These are phyloP conservation scores for Drosophila monieri DNA, from an alignment of 2,888 invertebrate species.

Conservation along the genomic window DNA sequence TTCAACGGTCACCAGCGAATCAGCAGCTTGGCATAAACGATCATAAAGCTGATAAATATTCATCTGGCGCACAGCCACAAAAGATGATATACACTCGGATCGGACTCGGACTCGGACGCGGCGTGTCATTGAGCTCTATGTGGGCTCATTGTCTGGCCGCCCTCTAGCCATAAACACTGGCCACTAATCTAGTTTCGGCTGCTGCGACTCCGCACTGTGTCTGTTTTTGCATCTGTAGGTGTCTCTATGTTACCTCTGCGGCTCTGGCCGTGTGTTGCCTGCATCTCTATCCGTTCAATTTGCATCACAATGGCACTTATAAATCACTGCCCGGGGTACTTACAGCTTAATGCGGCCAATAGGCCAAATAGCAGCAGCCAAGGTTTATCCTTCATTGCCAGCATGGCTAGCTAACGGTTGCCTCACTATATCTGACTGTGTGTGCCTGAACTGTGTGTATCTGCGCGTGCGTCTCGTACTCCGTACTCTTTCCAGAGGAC, in stretches of 20 bases:
- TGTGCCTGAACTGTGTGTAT: background rate
- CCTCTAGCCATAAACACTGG: conserved; percentile 62
- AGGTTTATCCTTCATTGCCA: conserved; percentile 67
- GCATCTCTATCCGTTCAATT: conserved; percentile 45
- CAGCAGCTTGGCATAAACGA: conserved; percentile 18
- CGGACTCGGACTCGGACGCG: conserved; percentile 23
- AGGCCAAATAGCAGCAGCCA: conserved; percentile 69
- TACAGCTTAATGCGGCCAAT: conserved; percentile 77
- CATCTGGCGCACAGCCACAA: conserved; percentile 72
- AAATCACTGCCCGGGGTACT: conserved; percentile 72
- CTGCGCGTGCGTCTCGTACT: background rate
- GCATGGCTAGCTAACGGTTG: conserved; percentile 52
- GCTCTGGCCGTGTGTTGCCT: conserved; percentile 14
- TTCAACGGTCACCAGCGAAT: conserved; percentile 73
- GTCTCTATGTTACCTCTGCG: background rate
- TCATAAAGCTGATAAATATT: conserved; percentile 73
- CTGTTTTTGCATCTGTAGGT: conserved; percentile 14
- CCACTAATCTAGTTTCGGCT: conserved; percentile 59
- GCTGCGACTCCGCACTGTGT: conserved; percentile 13
- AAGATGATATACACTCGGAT: conserved; percentile 64
- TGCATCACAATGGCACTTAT: conserved; percentile 70
- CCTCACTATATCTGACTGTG: conserved; percentile 3
- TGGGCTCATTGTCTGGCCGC: conserved; percentile 57
- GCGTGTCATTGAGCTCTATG: conserved; percentile 39
- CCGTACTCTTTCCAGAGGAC: background rate